These are phyloP conservation scores for Euwallacea similis DNA, from an alignment of 1,140 invertebrate genomes.

Conservation along the genomic window DNA sequence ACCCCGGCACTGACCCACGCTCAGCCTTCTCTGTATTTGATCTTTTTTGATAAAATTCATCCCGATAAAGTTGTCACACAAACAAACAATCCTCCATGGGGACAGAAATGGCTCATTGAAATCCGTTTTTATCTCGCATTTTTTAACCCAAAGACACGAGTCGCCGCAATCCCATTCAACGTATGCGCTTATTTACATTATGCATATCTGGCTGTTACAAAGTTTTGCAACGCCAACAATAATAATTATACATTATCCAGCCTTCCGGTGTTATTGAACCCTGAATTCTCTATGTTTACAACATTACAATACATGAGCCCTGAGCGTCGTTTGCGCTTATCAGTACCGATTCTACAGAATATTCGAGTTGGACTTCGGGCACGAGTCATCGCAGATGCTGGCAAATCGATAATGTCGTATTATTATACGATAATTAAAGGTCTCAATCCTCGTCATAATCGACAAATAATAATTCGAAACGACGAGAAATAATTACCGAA, in stretches of 20 bases:
- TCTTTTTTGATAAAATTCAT: too few species aligned
- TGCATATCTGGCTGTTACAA: conserved; percentile 17
- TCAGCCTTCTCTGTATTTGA: too few species aligned
- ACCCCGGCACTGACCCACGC: too few species aligned
- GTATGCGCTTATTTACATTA: conserved; percentile 18
- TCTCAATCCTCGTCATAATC: too few species aligned
- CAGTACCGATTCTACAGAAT: neutral
- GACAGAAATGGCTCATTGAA: neutral
- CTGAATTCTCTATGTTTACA: neutral
- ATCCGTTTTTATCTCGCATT: neutral
- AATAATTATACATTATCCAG: conserved; percentile 32
- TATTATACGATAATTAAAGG: too few species aligned
- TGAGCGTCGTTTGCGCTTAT: neutral
- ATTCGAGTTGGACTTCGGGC: too few species aligned
- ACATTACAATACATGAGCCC: too few species aligned
- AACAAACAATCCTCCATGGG: neutral
- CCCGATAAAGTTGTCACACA: neutral
- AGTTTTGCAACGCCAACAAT: conserved; percentile 32
- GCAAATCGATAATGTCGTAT: too few species aligned
- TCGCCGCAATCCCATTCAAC: conserved; percentile 7
- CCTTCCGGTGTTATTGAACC: conserved; percentile 35
- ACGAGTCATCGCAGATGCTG: too few species aligned
- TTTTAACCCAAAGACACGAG: conserved; percentile 1
- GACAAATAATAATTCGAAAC: too few species aligned
- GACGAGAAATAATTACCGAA: too few species aligned